Conservation (phyloP, 2,888 invertebrate genomes). For the Pediacus dermestoides region DNA sequence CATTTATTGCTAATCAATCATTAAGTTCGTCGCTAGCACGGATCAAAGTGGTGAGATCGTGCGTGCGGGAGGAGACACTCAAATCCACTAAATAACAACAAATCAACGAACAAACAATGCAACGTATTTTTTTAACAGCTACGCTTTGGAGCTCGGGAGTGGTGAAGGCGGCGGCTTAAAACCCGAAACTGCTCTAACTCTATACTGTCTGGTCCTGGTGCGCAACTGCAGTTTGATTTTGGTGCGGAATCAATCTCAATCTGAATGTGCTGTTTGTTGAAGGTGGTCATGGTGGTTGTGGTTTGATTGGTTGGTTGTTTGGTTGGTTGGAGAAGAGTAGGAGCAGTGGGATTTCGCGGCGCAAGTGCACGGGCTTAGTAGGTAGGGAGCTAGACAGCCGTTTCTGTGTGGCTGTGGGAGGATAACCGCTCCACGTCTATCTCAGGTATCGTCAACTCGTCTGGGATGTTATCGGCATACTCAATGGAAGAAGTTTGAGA, state of each 20-base stretch:
- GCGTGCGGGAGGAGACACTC: conserved; percentile 29
- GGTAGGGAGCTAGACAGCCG: conserved; percentile 70
- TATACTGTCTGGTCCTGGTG: conserved; percentile 18
- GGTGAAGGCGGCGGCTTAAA: conserved; percentile 23
- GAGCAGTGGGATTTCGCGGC: conserved; percentile 30
- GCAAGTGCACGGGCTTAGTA: conserved; percentile 16
- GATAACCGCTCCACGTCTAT: conserved; percentile 90
- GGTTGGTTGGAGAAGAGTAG: conserved; percentile 28
- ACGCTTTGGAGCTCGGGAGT: conserved; percentile 3
- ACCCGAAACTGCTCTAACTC: conserved; percentile 20
- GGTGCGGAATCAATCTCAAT: background rate
- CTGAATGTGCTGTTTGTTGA: background rate
- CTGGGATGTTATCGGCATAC: conserved; percentile 84
- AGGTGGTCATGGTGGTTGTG: conserved; percentile 15
- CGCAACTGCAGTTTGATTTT: conserved; percentile 13
- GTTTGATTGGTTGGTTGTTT: conserved; percentile 14
- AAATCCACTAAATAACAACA: conserved; percentile 44
- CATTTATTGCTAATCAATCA: conserved; percentile 48
- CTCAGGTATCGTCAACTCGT: conserved; percentile 85
- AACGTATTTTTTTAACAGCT: conserved; percentile 12
- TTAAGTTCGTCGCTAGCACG: conserved; percentile 45
- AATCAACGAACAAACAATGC: conserved; percentile 44
- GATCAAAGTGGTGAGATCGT: conserved; percentile 30
- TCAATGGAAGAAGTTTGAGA: conserved; percentile 91
- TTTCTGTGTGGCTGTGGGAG: conserved; percentile 92